A percentile compares a stretch with the other conserved stretches of the same genome.
These are phyloP conservation scores for Dicyrtomina minuta DNA, from an alignment of 2,888 invertebrate species.

Conservation along the genomic window DNA sequence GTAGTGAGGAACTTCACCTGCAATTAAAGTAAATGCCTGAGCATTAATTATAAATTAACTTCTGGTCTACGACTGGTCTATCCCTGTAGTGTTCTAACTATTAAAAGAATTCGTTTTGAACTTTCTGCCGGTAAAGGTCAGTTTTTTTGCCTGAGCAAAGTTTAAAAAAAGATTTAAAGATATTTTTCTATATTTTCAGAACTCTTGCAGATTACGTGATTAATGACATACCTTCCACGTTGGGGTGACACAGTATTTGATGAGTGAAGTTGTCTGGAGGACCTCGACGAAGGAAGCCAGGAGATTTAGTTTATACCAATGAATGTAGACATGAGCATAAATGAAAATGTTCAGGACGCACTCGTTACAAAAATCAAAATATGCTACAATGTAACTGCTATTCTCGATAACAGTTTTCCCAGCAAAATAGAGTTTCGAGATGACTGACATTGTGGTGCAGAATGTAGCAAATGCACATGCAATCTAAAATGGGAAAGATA, in stretches of 20 bases:
- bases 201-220: too few relatives aligned
- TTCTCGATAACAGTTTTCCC: neutral
- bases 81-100: too few relatives aligned
- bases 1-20: neutral
- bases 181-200: too few relatives aligned
- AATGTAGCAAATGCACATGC: neutral
- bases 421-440: neutral
- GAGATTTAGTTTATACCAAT: constrained; percentile 1
- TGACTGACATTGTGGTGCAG: neutral
- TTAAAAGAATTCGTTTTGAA: too few relatives aligned
- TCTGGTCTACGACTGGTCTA: too few relatives aligned
- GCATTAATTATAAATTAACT: too few relatives aligned
- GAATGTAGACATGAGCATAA: constrained; percentile 7
- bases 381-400: constrained; percentile 5
- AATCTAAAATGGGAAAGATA: neutral
- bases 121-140: too few relatives aligned
- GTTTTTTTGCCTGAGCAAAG: too few relatives aligned
- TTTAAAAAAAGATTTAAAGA: too few relatives aligned
- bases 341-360: constrained; percentile 10
- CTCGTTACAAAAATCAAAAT: constrained; percentile 21
- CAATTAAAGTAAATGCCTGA: neutral
- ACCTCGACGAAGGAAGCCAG: neutral
- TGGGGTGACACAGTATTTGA: neutral
- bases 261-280: neutral
- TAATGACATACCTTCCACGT: constrained; percentile 4